These are phyloP conservation scores for Pammene aurita DNA, from an alignment of 2,888 invertebrate species.

Conservation along the genomic window DNA sequence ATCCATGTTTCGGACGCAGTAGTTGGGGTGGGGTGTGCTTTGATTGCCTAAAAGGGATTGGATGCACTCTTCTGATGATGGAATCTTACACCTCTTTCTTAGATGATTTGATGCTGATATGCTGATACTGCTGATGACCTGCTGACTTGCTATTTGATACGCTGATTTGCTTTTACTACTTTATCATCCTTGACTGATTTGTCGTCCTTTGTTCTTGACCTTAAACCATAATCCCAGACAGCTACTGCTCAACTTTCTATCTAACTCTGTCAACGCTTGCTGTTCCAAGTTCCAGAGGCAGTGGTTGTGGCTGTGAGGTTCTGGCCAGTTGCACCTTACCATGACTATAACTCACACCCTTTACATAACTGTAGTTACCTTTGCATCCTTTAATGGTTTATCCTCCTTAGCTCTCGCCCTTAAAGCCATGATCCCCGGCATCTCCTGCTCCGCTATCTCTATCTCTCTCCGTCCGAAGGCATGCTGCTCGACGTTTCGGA, in stretches of 20 bases:
- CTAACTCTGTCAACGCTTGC: constrained; percentile 89
- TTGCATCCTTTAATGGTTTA: constrained; percentile 97
- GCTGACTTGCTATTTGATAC: too few relatives aligned
- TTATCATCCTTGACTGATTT: constrained; percentile 97
- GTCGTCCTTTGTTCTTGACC: constrained; percentile 95
- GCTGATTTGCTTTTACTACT: constrained; percentile 68
- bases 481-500: constrained; percentile 95
- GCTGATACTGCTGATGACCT: too few relatives aligned
- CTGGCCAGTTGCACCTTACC: too few relatives aligned
- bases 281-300: too few relatives aligned
- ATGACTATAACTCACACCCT: too few relatives aligned
- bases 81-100: too few relatives aligned
- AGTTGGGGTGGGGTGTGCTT: too few relatives aligned
- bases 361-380: constrained; percentile 68
- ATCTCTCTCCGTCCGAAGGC: constrained; percentile 98
- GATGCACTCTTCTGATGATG: too few relatives aligned
- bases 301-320: constrained; percentile 87
- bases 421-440: constrained; percentile 98
- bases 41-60: too few relatives aligned
- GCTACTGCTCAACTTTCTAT: constrained; percentile 99
- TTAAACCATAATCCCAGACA: constrained; percentile 98
- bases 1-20: too few relatives aligned
- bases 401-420: constrained; percentile 96
- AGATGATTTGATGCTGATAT: too few relatives aligned
- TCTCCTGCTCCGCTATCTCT: constrained; percentile 99